Percentiles rank a stretch among this genome's conserved stretches.
Conservation (phyloP, 2,888 invertebrate species). For the Synergus laeviventris region DNA sequence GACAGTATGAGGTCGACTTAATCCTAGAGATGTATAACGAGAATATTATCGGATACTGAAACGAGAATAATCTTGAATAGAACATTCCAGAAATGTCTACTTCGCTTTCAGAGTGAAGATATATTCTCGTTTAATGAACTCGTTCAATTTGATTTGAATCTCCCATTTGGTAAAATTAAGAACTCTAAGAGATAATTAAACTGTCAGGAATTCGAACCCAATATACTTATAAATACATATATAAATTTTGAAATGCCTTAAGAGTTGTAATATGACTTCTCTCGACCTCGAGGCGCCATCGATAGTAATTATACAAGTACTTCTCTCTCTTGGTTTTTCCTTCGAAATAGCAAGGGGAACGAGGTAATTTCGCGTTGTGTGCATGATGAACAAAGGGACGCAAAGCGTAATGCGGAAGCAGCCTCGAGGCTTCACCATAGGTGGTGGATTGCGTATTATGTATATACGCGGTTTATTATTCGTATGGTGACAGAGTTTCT, state of each 20-base stretch:
- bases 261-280: slow-evolving; percentile 24
- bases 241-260: slow-evolving; percentile 8
- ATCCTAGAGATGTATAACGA: slow-evolving; percentile 31
- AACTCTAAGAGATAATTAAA: neutral
- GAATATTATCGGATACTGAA: slow-evolving; percentile 16
- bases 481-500: slow-evolving; percentile 21
- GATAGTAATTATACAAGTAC: slow-evolving; percentile 34
- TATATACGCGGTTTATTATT: slow-evolving; percentile 9
- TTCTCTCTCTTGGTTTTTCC: slow-evolving; percentile 30
- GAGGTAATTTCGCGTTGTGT: slow-evolving; percentile 49
- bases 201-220: too few species aligned
- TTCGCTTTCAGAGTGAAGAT: neutral
- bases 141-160: neutral
- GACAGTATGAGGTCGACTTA: slow-evolving; percentile 32
- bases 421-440: slow-evolving; percentile 46
- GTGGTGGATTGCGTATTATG: neutral
- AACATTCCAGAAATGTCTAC: slow-evolving; percentile 4
- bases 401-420: slow-evolving; percentile 49
- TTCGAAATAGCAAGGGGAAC: slow-evolving; percentile 12
- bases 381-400: slow-evolving; percentile 49
- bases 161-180: neutral
- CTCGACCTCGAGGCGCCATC: slow-evolving; percentile 26
- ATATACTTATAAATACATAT: neutral
- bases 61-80: slow-evolving; percentile 2
- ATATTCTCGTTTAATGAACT: neutral